A percentile compares a stretch with the other conserved stretches of the same genome.
Evolutionary conservation across 2,888 invertebrate genomes (phyloP).

Genomic region (Plebejus melissa): DNA sequence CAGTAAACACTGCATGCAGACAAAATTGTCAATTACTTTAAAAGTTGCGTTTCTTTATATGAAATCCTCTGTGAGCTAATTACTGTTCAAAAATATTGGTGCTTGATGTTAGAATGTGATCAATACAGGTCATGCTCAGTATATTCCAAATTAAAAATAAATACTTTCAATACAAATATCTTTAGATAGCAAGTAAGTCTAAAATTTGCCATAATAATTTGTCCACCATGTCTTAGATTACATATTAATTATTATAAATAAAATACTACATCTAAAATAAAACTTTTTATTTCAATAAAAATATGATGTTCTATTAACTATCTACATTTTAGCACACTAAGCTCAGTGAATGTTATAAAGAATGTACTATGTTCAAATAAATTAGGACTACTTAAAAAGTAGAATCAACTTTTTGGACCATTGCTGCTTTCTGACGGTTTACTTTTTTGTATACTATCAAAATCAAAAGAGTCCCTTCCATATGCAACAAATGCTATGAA

Average conservation of each 20-base stretch:
- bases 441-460: conserved; percentile 37
- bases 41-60: not conserved
- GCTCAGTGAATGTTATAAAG: conserved; percentile 30
- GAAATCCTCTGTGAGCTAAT: not conserved
- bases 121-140: conserved; percentile 32
- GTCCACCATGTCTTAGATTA: not conserved
- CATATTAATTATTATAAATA: not conserved
- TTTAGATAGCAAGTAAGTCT: not conserved
- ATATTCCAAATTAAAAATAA: conserved; percentile 1
- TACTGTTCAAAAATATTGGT: conserved; percentile 47
- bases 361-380: conserved; percentile 35
- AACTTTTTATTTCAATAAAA: conserved; percentile 32
- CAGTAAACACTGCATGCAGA: not conserved
- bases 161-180: not conserved
- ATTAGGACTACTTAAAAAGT: not conserved
- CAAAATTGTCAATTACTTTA: not conserved
- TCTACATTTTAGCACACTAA: conserved; percentile 32
- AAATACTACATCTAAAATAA: conserved; percentile 7
- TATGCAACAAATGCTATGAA: conserved; percentile 48
- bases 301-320: conserved; percentile 30
- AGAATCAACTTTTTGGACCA: not conserved
- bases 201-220: not conserved
- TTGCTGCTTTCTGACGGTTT: conserved; percentile 15
- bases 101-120: conserved; percentile 55
- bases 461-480: conserved; percentile 56